Percentiles rank a stretch among this genome's conserved stretches.
phyloP scores from a whole-genome alignment of 2,113 vertebrate species.

The Trematocara zebra region DNA sequence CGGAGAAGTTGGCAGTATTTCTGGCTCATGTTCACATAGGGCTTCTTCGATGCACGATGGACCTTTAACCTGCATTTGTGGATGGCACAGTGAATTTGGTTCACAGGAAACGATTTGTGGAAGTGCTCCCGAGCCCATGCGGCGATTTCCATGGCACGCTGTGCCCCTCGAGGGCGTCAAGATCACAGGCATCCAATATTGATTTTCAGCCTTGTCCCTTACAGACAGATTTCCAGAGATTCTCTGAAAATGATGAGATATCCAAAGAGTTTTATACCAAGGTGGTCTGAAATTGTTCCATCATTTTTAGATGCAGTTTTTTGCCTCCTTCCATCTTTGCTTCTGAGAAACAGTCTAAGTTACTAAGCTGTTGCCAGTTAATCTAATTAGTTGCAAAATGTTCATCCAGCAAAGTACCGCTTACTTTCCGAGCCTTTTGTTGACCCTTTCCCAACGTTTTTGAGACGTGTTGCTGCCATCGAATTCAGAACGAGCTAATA shows the following conservation, averaged over 20 bases:
- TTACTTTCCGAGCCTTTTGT: not conserved
- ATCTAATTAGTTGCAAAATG: not conserved
- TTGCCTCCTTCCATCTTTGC: not conserved
- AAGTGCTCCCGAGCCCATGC: not conserved
- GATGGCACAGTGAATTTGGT: not conserved
- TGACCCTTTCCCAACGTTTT: not conserved
- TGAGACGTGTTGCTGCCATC: not conserved
- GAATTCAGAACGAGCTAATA: not conserved
- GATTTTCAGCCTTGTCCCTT: not conserved
- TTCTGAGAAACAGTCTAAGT: not conserved
- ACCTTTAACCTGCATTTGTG: not conserved
- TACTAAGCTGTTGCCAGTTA: not conserved
- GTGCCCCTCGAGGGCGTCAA: rapidly evolving
- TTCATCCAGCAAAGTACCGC: not conserved
- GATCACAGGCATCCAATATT: not conserved
- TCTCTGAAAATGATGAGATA: not conserved
- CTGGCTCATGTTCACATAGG: not conserved
- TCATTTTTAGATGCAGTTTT: not conserved
- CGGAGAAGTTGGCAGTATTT: not conserved
- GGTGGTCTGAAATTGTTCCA: not conserved
- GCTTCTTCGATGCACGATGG: not conserved
- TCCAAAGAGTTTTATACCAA: not conserved
- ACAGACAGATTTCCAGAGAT: not conserved
- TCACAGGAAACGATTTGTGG: not conserved
- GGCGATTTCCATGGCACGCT: not conserved